Percentiles rank a stretch among this genome's conserved stretches.
Conservation (phyloP, 2,888 invertebrate species). For the Drosophila phalerata region DNA sequence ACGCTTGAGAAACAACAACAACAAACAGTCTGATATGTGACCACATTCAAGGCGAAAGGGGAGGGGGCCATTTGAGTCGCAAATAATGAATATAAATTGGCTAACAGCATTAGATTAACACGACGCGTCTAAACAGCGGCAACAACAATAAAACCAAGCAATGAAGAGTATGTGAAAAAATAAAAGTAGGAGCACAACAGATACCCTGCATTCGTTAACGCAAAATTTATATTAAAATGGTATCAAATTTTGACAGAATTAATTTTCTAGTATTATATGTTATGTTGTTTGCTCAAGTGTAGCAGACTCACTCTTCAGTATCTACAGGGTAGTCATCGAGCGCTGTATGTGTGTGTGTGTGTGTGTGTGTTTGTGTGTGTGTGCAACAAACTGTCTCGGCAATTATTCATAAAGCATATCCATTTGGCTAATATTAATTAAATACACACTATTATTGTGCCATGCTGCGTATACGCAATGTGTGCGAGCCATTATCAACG, state of each 20-base stretch:
- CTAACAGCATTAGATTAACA: constrained; percentile 67
- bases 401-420: constrained; percentile 70
- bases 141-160: constrained; percentile 14
- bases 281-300: neutral
- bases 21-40: neutral
- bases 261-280: neutral
- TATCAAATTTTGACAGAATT: neutral
- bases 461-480: constrained; percentile 38
- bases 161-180: neutral
- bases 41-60: constrained; percentile 9
- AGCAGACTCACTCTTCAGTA: neutral
- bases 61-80: constrained; percentile 11
- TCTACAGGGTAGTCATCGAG: constrained; percentile 11
- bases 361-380: constrained; percentile 10
- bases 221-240: neutral
- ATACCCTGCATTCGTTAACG: neutral
- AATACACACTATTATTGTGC: constrained; percentile 64
- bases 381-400: constrained; percentile 26
- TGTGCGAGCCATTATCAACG: constrained; percentile 16
- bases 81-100: constrained; percentile 66
- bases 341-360: constrained; percentile 9
- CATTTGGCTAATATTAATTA: constrained; percentile 75
- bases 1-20: constrained; percentile 6
- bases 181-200: neutral
- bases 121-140: constrained; percentile 35